Evolutionary conservation across 35 echinoderm and acorn worm species (phyloP).

Genomic region (Heliocidaris erythrogramma): DNA sequence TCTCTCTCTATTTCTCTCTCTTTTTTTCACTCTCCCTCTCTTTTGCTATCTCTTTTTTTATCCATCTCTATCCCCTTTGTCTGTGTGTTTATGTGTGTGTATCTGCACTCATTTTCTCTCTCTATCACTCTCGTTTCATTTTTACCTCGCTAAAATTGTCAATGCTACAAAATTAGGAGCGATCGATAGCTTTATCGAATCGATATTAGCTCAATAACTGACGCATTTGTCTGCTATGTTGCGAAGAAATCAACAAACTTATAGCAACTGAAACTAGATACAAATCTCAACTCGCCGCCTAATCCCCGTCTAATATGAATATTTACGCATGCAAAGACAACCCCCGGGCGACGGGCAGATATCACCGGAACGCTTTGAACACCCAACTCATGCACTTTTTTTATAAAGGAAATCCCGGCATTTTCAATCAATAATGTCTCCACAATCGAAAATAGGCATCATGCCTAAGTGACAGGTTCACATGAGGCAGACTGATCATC

Average conservation of each 20-base stretch:
- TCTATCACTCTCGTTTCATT: too few relatives aligned
- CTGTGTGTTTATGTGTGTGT: too few relatives aligned
- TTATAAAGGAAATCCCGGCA: not conserved
- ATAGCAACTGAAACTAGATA: not conserved
- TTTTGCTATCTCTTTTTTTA: too few relatives aligned
- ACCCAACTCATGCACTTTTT: not conserved
- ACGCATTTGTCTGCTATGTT: too few relatives aligned
- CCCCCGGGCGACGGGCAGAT: not conserved
- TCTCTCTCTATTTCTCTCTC: too few relatives aligned
- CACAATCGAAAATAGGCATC: not conserved
- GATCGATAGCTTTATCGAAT: too few relatives aligned
- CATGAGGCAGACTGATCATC: not conserved
- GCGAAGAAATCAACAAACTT: not conserved
- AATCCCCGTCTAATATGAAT: not conserved
- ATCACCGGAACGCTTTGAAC: not conserved
- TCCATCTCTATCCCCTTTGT: too few relatives aligned
- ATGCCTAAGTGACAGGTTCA: not conserved
- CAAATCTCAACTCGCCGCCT: not conserved
- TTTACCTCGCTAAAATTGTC: too few relatives aligned
- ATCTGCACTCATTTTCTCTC: too few relatives aligned
- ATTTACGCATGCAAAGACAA: not conserved
- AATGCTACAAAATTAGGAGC: too few relatives aligned
- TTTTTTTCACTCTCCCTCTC: too few relatives aligned
- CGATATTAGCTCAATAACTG: too few relatives aligned
- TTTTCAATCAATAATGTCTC: not conserved